phyloP scores from a whole-genome alignment of 1,140 invertebrate species.

The Panagrolaimus sp. region DNA sequence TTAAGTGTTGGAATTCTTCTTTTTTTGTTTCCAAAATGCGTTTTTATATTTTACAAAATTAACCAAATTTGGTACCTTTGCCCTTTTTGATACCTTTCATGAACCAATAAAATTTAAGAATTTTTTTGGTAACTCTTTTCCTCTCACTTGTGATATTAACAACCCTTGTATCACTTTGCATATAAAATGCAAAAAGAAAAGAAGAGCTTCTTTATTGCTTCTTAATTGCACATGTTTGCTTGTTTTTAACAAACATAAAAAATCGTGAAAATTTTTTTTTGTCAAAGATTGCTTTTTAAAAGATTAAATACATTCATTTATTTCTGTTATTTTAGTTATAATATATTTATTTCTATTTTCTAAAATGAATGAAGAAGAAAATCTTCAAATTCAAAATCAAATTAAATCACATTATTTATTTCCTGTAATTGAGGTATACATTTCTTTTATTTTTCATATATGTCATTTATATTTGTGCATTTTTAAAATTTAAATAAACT shows the following conservation, averaged over 20 bases:
- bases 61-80: too few relatives aligned
- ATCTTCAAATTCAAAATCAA: not conserved
- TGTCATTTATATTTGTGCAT: too few relatives aligned
- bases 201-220: not conserved
- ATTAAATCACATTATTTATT: conserved; percentile 9
- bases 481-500: not conserved
- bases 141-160: not conserved
- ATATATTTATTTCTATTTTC: not conserved
- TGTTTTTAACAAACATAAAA: not conserved
- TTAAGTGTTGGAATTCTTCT: too few relatives aligned
- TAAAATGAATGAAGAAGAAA: conserved; percentile 7
- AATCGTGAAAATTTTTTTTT: not conserved
- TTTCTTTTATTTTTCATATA: not conserved
- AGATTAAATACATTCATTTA: not conserved
- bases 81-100: too few relatives aligned
- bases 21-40: too few relatives aligned
- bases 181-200: not conserved
- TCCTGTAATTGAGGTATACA: conserved; percentile 1
- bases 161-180: conserved; percentile 3
- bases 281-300: not conserved
- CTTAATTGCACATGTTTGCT: not conserved
- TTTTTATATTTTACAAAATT: too few relatives aligned
- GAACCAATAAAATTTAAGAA: not conserved
- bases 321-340: not conserved
- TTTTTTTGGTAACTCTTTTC: not conserved